Evolutionary conservation across 2,113 vertebrate genomes (phyloP).

Genomic region (Atlantisia rogersi): DNA sequence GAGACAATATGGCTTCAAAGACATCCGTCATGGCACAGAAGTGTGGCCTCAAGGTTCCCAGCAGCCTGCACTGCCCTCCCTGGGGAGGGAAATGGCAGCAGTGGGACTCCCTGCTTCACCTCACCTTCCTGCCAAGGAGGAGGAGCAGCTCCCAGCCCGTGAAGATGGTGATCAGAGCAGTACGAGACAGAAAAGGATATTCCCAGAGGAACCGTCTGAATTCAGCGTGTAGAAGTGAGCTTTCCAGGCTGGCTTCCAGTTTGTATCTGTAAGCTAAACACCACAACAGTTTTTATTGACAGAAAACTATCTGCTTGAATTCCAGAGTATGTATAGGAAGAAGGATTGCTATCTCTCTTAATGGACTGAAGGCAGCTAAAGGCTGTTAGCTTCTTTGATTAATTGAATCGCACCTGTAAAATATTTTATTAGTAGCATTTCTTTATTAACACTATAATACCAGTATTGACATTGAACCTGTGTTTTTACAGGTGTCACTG

Average conservation of each 20-base stretch:
- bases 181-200: not conserved
- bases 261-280: not conserved
- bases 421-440: not conserved
- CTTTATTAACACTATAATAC: not conserved
- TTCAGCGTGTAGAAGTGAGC: not conserved
- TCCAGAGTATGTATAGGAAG: not conserved
- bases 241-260: not conserved
- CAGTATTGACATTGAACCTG: not conserved
- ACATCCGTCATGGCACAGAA: not conserved
- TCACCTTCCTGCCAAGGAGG: not conserved
- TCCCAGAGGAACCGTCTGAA: not conserved
- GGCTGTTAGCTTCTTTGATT: not conserved
- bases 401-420: not conserved
- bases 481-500: not conserved
- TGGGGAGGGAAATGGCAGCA: rapidly evolving
- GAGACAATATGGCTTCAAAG: not conserved
- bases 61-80: not conserved
- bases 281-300: not conserved
- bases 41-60: not conserved
- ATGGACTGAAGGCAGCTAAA: not conserved
- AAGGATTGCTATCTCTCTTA: not conserved
- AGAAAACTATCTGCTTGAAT: not conserved
- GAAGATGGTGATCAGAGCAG: conserved; percentile 10
- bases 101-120: not conserved
- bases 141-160: not conserved